Percentiles rank a stretch among this genome's conserved stretches.
phyloP scores from a whole-genome alignment of 2,888 invertebrate species.

The Drosophila multiciliata region DNA sequence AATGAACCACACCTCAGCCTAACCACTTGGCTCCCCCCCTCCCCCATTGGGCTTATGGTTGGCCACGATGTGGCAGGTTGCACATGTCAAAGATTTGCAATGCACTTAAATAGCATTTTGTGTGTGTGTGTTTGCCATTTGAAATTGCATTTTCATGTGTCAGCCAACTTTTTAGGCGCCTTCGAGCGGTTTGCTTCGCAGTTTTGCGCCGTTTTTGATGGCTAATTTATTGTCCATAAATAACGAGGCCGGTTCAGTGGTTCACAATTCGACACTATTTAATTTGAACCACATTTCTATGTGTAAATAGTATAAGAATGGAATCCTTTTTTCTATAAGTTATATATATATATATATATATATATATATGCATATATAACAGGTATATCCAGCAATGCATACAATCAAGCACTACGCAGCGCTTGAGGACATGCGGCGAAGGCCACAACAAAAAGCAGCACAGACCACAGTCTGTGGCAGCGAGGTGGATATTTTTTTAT shows the following conservation, averaged over 20 bases:
- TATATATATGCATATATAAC: conserved; percentile 9
- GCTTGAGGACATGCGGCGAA: conserved; percentile 41
- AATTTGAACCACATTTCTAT: conserved; percentile 49
- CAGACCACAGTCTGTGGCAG: conserved; percentile 13
- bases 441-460: conserved; percentile 14
- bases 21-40: conserved; percentile 3
- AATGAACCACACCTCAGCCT: conserved; percentile 27
- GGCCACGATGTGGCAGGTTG: conserved; percentile 36
- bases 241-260: conserved; percentile 28
- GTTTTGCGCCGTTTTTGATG: conserved; percentile 40
- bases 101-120: conserved; percentile 73
- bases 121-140: conserved; percentile 42
- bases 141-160: conserved; percentile 82
- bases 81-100: conserved; percentile 68
- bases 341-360: not conserved
- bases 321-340: conserved; percentile 18
- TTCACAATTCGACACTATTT: conserved; percentile 39
- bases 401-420: conserved; percentile 39
- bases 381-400: conserved; percentile 23
- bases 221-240: conserved; percentile 56
- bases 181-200: conserved; percentile 44
- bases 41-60: not conserved
- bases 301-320: conserved; percentile 51
- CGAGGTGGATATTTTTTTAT: conserved; percentile 1
- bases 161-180: conserved; percentile 74